Evolutionary conservation across 2,888 invertebrate species (phyloP).

Genomic region (Ichneumoninae sp.): DNA sequence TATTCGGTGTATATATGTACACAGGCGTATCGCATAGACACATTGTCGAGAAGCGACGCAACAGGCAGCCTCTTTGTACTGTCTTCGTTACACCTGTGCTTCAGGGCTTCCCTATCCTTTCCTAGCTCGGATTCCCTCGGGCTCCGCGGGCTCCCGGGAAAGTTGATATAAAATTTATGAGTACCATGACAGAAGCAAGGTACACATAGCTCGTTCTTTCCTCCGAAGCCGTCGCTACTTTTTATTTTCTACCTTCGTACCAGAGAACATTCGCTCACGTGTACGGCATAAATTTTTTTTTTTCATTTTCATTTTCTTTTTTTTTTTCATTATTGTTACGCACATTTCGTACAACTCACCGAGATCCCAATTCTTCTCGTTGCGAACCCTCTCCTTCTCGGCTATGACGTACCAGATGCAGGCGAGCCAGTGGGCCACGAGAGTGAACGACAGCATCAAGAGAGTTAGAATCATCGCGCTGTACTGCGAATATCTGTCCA

Average conservation of each 20-base stretch:
- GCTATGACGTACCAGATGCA: constrained; percentile 99
- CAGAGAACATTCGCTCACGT: neutral
- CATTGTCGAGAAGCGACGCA: constrained; percentile 26
- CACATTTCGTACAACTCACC: constrained; percentile 87
- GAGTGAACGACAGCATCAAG: constrained; percentile 96
- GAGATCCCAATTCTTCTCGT: constrained; percentile 90
- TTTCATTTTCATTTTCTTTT: neutral
- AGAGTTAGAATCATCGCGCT: constrained; percentile 97
- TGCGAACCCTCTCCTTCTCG: constrained; percentile 91
- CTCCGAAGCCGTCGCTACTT: neutral
- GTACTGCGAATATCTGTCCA: constrained; percentile 98
- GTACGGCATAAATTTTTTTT: neutral
- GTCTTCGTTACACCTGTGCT: constrained; percentile 17
- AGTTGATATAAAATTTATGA: constrained; percentile 37
- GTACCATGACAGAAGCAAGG: neutral
- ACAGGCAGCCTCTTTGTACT: constrained; percentile 48
- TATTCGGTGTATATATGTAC: constrained; percentile 7
- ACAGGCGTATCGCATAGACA: neutral
- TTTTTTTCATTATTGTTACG: neutral
- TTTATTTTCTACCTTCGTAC: neutral
- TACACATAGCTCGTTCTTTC: neutral
- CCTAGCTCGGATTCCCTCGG: neutral
- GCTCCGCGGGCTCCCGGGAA: neutral
- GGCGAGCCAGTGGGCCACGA: constrained; percentile 98
- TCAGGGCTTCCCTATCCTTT: neutral